Evolutionary conservation across 2,888 invertebrate species (phyloP), one percentile per base, ranked within the genome.

Genomic region (Scaptomyza caliginosa): DNA sequence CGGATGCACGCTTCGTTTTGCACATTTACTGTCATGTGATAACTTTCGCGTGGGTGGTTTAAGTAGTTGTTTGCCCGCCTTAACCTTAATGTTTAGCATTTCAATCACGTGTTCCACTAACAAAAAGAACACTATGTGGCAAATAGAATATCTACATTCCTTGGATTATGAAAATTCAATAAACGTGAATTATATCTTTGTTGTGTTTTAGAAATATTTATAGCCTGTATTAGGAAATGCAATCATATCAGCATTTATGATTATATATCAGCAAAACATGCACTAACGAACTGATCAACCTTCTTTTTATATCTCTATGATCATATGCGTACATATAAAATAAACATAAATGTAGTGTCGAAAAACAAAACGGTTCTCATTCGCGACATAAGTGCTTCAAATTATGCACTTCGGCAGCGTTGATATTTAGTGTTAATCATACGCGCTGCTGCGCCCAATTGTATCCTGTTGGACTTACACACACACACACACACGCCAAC

Each of bases 1-100:
- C 62, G 73, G 62, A 81, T 74, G 67, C 65, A 70, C 77, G 84
- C 68, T 71, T 42, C 56, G 83, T 74, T 86, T 74, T 76, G 45
- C 58, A 59, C 86, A 73, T 78, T 85, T 86, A 83, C 67, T 60
- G 70, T 56, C 74, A 71, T 76, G 86, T 83, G 74, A 70, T 79
- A 79, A 77, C 86, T 83, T 79, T 62, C 74, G 57, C 74, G 77
- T 68, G 83, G 80, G 80, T 71, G 79, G 76, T 49, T 74, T 68
- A 60, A 83, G 55, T 64, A 77, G 83, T 79, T 84, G 57, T 42
- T 42, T 40, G 39, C 36, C 48, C 30, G 8, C 42, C n/a, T n/a
- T 28, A n/a, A 45, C 8, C 45, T 19, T 19, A 28, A n/a, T 10
- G 28, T 3, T 10, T n/a, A 26, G 26, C 52, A 45, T 56, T 58